These are phyloP conservation scores for Patella vulgata DNA, from an alignment of 1,140 invertebrate genomes.

Conservation along the genomic window DNA sequence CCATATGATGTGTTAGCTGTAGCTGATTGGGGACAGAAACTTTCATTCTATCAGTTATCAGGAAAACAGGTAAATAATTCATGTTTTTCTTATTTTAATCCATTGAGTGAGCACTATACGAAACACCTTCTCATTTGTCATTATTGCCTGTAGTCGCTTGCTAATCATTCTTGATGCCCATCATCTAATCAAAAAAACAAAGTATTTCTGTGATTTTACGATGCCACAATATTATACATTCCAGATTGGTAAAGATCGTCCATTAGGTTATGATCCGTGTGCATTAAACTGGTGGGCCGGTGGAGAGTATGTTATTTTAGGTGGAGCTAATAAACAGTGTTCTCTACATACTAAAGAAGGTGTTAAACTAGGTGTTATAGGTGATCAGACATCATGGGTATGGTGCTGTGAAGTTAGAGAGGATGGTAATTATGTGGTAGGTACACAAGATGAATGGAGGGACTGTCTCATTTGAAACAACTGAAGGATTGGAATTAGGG, in stretches of 20 bases:
- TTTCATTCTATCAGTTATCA: constrained; percentile 90
- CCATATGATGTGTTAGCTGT: constrained; percentile 83
- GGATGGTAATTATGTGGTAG: constrained; percentile 78
- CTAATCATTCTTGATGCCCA: too few relatives aligned
- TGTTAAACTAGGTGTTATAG: constrained; percentile 78
- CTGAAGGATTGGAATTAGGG: neutral
- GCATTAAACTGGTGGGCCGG: constrained; percentile 80
- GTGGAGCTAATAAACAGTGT: constrained; percentile 83
- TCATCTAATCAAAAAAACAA: too few relatives aligned
- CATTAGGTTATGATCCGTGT: constrained; percentile 83
- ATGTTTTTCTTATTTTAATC: too few relatives aligned
- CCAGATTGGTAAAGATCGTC: constrained; percentile 78
- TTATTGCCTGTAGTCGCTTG: too few relatives aligned
- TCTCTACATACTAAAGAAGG: constrained; percentile 87
- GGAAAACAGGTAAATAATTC: constrained; percentile 78
- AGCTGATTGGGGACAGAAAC: constrained; percentile 91
- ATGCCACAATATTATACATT: too few relatives aligned
- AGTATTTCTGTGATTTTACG: too few relatives aligned
- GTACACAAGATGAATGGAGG: constrained; percentile 33
- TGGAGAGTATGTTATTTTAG: constrained; percentile 85
- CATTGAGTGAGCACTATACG: too few relatives aligned
- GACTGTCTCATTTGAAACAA: too few relatives aligned
- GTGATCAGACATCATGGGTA: constrained; percentile 83
- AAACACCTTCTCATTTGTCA: too few relatives aligned
- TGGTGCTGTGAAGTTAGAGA: constrained; percentile 85